A percentile compares a stretch with the other conserved stretches of the same genome.
Conservation (phyloP, 2,888 invertebrate species). For the Ectobius pallidus region DNA sequence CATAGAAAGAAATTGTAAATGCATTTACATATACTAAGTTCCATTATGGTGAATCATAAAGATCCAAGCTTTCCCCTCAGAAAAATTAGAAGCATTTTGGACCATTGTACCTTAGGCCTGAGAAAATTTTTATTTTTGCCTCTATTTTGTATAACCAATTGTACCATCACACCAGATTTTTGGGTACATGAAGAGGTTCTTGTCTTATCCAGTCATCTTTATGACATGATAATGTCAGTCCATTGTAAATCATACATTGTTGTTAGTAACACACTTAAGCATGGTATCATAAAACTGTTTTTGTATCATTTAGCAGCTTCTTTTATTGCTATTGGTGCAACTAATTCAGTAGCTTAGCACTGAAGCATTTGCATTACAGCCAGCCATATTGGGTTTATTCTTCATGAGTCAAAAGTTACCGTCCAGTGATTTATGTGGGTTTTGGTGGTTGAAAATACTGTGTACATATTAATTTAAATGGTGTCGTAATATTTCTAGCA, state of each 20-base stretch:
- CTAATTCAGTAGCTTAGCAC: neutral
- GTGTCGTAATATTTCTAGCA: neutral
- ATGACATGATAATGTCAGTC: neutral
- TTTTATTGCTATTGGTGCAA: too few species aligned
- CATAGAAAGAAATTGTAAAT: too few species aligned
- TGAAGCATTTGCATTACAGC: constrained; percentile 4
- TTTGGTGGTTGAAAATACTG: too few species aligned
- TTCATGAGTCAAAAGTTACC: neutral
- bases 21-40: too few species aligned
- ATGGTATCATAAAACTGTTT: neutral
- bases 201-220: neutral
- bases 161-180: constrained; percentile 42
- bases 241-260: neutral
- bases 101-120: constrained; percentile 34
- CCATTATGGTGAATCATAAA: too few species aligned
- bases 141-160: constrained; percentile 34
- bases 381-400: constrained; percentile 17
- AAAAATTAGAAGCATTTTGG: constrained; percentile 25
- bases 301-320: neutral
- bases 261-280: neutral
- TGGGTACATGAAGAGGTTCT: constrained; percentile 32
- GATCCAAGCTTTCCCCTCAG: neutral
- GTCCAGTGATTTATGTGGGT: too few species aligned
- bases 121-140: constrained; percentile 17
- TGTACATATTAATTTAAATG: too few species aligned